Conservation (phyloP, 1,140 invertebrate genomes). For the Sycobia sp. region DNA sequence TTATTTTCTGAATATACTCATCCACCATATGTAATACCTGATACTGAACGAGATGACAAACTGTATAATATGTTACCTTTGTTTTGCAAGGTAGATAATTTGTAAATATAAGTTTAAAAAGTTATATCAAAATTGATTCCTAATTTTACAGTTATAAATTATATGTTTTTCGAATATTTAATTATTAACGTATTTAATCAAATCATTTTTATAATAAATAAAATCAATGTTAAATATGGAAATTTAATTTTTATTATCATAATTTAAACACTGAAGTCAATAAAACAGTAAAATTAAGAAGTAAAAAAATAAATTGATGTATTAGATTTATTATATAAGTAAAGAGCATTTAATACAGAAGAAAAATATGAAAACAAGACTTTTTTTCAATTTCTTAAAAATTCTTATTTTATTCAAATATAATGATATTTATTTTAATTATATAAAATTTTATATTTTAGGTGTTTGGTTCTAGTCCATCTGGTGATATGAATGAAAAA, state of each 20-base stretch:
- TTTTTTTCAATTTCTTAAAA: no score
- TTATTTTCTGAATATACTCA: conserved; percentile 93
- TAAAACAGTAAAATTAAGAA: no score
- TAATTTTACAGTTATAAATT: no score
- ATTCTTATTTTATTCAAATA: no score
- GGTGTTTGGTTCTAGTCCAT: conserved; percentile 89
- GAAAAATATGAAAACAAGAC: no score
- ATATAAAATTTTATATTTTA: conserved; percentile 48
- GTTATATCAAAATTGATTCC: no score
- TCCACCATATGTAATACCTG: conserved; percentile 78
- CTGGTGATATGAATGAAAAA: conserved; percentile 92
- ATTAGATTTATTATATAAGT: no score
- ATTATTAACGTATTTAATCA: neutral
- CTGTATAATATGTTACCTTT: conserved; percentile 97
- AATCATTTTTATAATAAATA: neutral
- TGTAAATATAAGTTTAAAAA: neutral
- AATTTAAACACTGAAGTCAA: no score
- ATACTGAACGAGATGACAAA: conserved; percentile 88
- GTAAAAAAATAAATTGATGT: no score
- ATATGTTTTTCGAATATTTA: neutral
- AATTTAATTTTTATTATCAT: no score
- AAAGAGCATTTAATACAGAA: no score
- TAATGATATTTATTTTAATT: neutral
- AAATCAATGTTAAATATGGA: neutral
- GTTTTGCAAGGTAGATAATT: conserved; percentile 87